Percentiles rank a stretch among this genome's conserved stretches.
These are phyloP conservation scores for Pseudolaguvia tuberculata DNA, from an alignment of 2,113 vertebrate species.

Conservation along the genomic window DNA sequence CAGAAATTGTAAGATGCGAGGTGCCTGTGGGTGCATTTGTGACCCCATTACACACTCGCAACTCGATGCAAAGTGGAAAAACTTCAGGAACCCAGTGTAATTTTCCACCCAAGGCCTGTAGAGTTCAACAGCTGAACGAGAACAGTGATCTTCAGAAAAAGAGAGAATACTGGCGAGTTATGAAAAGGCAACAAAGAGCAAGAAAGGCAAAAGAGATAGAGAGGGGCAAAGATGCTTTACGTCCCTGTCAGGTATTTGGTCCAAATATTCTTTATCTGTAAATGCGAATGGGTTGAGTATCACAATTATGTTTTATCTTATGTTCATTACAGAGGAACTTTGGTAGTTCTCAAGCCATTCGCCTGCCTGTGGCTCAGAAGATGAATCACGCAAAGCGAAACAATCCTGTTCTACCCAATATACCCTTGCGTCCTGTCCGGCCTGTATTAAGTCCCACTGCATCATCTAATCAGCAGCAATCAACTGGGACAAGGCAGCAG, in stretches of 20 bases:
- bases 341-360: neutral
- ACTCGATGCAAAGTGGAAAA: slow-evolving; percentile 38
- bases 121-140: slow-evolving; percentile 28
- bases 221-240: slow-evolving; percentile 21
- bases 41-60: slow-evolving; percentile 21
- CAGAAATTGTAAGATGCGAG: neutral
- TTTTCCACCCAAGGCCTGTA: slow-evolving; percentile 42
- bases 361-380: neutral
- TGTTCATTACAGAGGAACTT: slow-evolving; percentile 16
- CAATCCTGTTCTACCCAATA: neutral
- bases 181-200: slow-evolving; percentile 71
- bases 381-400: slow-evolving; percentile 2
- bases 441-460: slow-evolving; percentile 22
- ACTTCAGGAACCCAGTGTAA: slow-evolving; percentile 23
- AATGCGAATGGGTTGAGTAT: neutral
- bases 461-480: slow-evolving; percentile 19
- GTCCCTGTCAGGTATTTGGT: slow-evolving; percentile 12
- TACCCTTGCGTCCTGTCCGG: slow-evolving; percentile 7
- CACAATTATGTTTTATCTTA: neutral
- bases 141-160: slow-evolving; percentile 60
- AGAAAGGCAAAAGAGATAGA: slow-evolving; percentile 56
- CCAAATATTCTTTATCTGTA: neutral
- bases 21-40: neutral
- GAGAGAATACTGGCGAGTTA: slow-evolving; percentile 73
- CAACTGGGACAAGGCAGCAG: slow-evolving; percentile 7